Evolutionary conservation across 2,113 vertebrate species (phyloP).

Genomic region (Cathartes aura): DNA sequence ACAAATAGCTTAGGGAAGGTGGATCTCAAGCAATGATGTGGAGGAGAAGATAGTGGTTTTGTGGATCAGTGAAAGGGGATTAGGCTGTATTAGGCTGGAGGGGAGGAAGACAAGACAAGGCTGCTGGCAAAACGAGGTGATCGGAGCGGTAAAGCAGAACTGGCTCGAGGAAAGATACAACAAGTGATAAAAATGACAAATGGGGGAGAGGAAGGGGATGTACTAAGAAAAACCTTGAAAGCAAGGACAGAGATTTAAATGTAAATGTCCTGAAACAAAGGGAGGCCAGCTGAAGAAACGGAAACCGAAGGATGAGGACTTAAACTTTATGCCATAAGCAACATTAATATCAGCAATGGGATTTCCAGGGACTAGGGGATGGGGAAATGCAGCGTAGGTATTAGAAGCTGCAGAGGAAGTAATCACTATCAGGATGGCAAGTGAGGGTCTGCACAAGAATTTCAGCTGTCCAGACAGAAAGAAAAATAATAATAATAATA

Average conservation of each 20-base stretch:
- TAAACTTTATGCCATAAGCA: background rate
- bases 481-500: background rate
- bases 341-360: background rate
- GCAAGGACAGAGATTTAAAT: background rate
- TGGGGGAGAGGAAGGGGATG: background rate
- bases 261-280: background rate
- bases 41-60: background rate
- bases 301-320: background rate
- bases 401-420: background rate
- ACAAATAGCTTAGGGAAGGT: background rate
- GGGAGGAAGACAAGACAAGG: background rate
- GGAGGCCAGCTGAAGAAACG: background rate
- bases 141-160: background rate
- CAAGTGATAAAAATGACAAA: background rate
- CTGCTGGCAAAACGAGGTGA: background rate
- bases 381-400: background rate
- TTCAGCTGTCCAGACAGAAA: conserved; percentile 43
- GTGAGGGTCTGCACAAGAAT: background rate
- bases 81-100: background rate
- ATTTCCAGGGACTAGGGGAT: background rate
- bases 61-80: background rate
- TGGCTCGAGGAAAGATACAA: background rate
- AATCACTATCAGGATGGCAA: background rate
- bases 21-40: background rate
- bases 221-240: background rate